phyloP scores from a whole-genome alignment of 2,113 vertebrate species.

The Anolis carolinensis region DNA sequence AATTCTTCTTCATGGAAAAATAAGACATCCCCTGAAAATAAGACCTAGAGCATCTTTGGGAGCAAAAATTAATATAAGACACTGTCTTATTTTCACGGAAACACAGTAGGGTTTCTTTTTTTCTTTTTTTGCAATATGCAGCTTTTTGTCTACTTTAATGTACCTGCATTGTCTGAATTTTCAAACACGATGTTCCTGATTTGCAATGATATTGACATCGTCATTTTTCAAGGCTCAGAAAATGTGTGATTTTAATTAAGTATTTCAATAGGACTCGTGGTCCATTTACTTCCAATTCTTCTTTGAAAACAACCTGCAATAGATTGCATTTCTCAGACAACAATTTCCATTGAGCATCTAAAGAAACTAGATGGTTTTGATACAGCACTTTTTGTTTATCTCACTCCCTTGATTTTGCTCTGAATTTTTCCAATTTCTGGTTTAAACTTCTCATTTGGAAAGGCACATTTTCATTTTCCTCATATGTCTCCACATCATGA shows the following conservation, averaged over 20 bases:
- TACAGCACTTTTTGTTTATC: constrained; percentile 71
- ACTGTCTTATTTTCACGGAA: too few relatives aligned
- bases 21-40: too few relatives aligned
- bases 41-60: too few relatives aligned
- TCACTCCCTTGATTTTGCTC: constrained; percentile 74
- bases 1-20: too few relatives aligned
- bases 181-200: not conserved
- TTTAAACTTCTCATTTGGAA: too few relatives aligned
- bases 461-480: too few relatives aligned
- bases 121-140: not conserved
- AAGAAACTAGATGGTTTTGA: constrained; percentile 68
- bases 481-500: too few relatives aligned
- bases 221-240: not conserved
- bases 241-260: constrained; percentile 1
- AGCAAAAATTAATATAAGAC: too few relatives aligned
- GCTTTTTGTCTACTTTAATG: not conserved
- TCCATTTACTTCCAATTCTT: constrained; percentile 16
- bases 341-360: constrained; percentile 71
- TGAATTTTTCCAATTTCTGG: too few relatives aligned
- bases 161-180: not conserved
- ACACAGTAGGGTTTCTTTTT: too few relatives aligned
- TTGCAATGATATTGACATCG: constrained; percentile 10
- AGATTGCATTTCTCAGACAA: constrained; percentile 70
- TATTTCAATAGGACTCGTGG: constrained; percentile 13
- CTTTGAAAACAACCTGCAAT: constrained; percentile 72